Percentiles rank a stretch among this genome's conserved stretches.
Conservation (phyloP, 2,113 vertebrate genomes). For the Cinclus mexicanus region DNA sequence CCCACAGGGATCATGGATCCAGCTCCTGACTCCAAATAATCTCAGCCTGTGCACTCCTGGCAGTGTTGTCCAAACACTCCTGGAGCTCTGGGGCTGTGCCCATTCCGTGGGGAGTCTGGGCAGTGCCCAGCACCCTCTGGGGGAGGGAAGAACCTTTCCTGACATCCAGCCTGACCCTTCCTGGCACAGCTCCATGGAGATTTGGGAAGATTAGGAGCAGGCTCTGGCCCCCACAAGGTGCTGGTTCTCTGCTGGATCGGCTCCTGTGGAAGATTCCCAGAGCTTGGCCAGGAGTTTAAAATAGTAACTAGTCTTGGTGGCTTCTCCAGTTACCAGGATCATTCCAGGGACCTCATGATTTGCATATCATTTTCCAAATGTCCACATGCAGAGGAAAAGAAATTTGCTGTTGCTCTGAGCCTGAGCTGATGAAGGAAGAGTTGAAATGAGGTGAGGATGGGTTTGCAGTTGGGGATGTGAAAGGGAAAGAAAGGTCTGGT, state of each 20-base stretch:
- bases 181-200: not conserved
- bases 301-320: not conserved
- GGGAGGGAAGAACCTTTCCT: not conserved
- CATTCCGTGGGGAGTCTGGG: not conserved
- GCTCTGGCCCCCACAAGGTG: not conserved
- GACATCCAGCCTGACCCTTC: accelerated
- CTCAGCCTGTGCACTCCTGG: not conserved
- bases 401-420: not conserved
- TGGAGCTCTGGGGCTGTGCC: too few relatives aligned
- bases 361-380: not conserved
- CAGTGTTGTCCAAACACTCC: accelerated
- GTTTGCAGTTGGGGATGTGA: too few relatives aligned
- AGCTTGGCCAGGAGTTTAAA: not conserved
- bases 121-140: not conserved
- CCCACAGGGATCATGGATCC: not conserved
- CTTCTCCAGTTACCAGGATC: not conserved
- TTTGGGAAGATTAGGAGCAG: not conserved
- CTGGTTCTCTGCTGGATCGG: not conserved
- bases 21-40: not conserved
- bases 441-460: not conserved
- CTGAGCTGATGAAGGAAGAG: not conserved
- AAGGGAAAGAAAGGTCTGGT: too few relatives aligned
- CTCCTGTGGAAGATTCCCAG: not conserved
- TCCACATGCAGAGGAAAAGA: not conserved
- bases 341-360: not conserved